Percentiles rank a stretch among this genome's conserved stretches.
Conservation (phyloP, 2,888 invertebrate species). For the Plebejus argus region DNA sequence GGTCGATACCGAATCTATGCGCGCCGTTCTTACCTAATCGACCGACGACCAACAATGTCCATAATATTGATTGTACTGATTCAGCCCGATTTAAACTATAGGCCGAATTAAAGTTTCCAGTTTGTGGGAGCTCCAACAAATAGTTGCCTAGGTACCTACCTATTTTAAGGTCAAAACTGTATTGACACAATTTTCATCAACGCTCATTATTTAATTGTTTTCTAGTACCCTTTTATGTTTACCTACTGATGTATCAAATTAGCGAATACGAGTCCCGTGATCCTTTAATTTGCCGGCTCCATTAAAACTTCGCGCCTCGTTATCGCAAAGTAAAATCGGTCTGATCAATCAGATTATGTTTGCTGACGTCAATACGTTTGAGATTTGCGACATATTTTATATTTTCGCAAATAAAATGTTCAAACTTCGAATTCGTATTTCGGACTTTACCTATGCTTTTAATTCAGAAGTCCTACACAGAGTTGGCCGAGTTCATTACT, state of each 20-base stretch:
- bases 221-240: background rate
- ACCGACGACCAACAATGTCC: too few relatives aligned
- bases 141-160: too few relatives aligned
- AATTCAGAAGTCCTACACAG: too few relatives aligned
- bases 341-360: slow-evolving; percentile 14
- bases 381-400: background rate
- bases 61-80: too few relatives aligned
- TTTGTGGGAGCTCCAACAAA: too few relatives aligned
- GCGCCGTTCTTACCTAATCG: too few relatives aligned
- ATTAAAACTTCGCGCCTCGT: slow-evolving; percentile 13
- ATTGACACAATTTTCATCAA: too few relatives aligned
- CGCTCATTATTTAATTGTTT: background rate
- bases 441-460: background rate
- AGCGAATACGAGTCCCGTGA: background rate
- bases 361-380: background rate
- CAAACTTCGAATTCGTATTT: background rate
- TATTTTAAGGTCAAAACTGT: too few relatives aligned
- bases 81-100: too few relatives aligned
- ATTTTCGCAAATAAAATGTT: background rate
- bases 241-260: background rate
- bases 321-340: slow-evolving; percentile 17
- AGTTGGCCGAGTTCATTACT: too few relatives aligned
- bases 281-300: background rate
- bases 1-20: too few relatives aligned
- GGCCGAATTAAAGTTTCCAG: too few relatives aligned